Evolutionary conservation across 2,113 vertebrate species (phyloP).

Genomic region (Nyctereutes procyonoides): DNA sequence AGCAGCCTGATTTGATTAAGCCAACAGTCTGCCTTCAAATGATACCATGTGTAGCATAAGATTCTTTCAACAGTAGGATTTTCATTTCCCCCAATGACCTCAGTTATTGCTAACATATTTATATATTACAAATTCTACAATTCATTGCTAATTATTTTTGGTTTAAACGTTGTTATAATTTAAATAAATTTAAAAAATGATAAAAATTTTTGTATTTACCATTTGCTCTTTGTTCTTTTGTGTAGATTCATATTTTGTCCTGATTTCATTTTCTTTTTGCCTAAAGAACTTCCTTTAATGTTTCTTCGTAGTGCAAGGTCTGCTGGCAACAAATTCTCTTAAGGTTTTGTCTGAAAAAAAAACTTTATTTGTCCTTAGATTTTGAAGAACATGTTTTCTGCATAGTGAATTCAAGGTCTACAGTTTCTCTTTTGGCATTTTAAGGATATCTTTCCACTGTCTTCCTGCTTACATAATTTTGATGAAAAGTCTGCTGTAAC

Average conservation of each 20-base stretch:
- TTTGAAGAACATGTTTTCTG: constrained; percentile 42
- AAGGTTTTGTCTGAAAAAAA: no score
- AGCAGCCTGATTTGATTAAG: not conserved
- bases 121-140: not conserved
- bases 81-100: constrained; percentile 27
- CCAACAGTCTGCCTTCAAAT: not conserved
- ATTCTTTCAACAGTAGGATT: not conserved
- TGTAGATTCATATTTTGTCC: not conserved
- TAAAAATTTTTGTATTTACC: not conserved
- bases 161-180: not conserved
- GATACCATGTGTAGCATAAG: not conserved
- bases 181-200: constrained; percentile 1
- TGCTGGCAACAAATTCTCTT: not conserved
- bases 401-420: not conserved
- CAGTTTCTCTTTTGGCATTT: not conserved
- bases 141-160: constrained; percentile 37
- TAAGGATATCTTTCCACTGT: constrained; percentile 12
- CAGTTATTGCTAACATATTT: not conserved
- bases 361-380: not conserved
- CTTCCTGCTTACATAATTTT: not conserved
- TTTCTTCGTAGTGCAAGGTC: not conserved
- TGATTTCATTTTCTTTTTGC: constrained; percentile 44
- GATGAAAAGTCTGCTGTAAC: not conserved
- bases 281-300: not conserved
- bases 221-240: not conserved